Evolutionary conservation across 2,797 vertebrate species (phyloP), one percentile per base, ranked within the genome.

Genomic region (Sandelia bainsii): DNA sequence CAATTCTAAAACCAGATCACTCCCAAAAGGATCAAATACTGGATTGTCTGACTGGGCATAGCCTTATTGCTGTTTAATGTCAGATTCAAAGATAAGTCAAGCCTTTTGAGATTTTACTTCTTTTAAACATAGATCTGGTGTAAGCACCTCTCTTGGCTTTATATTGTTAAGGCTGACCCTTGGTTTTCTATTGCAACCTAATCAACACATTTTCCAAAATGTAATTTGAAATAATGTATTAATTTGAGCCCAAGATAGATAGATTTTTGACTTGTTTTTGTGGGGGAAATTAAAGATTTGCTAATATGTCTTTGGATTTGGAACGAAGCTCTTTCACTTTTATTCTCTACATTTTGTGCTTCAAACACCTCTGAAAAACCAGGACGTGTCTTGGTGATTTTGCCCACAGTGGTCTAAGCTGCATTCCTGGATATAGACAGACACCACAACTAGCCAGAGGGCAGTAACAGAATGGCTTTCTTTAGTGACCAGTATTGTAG

Each of bases 381-480:
- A 81, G 77, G 78, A 70, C 75, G 83, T 72, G 80, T 68, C 44
- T 72, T 22, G 40, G 64, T 69, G 61, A 64, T 45, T 82, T 77
- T 66, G 74, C 79, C 75, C 76, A 62, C 68, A 72, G 85, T 64
- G 79, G 73, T 88, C 86, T 84, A 74, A 82, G 16, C 66, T 79
- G 65, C 25, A 9, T 77, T 89, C 73, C 84, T 77, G 87, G 76
- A 77, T 75, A 64, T 63, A 80, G 79, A 87, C 83, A 64, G 82
- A 89, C 80, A 82, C 80, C 84, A 89, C 69, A 61, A 86, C 86
- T 88, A 88, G 84, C 88, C 87, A 34, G 69, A 88, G 88, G 87
- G 87, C 90, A 86, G 87, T 88, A 88, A 93, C 84, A 91, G 77
- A 78, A 94, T 94, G 94, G 94, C 94, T 94, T 94, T 93, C 93